These are phyloP conservation scores for Meles meles DNA, from an alignment of 2,113 vertebrate genomes.

Conservation along the genomic window DNA sequence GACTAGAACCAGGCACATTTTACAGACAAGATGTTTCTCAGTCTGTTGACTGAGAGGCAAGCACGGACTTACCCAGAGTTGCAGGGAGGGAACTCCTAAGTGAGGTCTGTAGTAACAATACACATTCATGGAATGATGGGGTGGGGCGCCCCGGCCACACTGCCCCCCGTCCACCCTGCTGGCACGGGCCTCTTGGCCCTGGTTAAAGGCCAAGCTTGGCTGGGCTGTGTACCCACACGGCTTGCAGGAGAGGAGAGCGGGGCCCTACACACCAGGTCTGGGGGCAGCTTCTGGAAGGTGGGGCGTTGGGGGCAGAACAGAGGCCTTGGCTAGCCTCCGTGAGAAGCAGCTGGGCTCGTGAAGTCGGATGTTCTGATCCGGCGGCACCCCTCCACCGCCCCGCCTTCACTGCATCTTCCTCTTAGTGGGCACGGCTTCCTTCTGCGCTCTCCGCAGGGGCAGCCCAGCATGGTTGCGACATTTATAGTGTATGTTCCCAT, in stretches of 20 bases:
- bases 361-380: background rate
- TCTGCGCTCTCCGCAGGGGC: background rate
- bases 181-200: too few relatives aligned
- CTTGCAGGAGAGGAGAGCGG: background rate
- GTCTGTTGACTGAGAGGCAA: background rate
- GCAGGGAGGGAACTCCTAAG: rapidly evolving
- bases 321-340: background rate
- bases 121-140: background rate
- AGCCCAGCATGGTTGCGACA: rapidly evolving
- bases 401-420: rapidly evolving
- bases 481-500: rapidly evolving
- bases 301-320: background rate
- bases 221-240: too few relatives aligned
- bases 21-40: background rate
- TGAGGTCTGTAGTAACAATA: rapidly evolving
- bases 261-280: background rate
- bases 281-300: background rate
- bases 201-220: background rate
- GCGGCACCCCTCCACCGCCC: rapidly evolving
- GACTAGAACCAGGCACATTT: background rate
- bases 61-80: background rate
- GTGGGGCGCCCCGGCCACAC: rapidly evolving
- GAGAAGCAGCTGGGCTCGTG: background rate
- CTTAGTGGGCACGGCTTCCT: background rate
- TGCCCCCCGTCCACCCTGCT: background rate